Evolutionary conservation across 2,888 invertebrate genomes (phyloP), one percentile per base, ranked within the genome.

Genomic region (Thecophora atra): DNA sequence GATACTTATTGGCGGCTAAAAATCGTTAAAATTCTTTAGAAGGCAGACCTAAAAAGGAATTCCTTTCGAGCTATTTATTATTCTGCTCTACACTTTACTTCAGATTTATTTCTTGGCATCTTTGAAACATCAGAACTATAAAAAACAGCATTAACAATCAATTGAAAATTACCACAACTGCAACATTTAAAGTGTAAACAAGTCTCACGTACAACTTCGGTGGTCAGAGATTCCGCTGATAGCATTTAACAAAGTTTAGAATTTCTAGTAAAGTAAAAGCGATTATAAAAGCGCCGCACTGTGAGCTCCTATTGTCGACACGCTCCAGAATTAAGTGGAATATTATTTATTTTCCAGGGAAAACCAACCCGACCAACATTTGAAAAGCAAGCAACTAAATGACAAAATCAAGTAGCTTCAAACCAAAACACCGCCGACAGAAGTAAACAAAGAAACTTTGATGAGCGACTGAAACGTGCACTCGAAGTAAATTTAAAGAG

Each of bases 231-330:
- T 72, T 60, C 70, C 71, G 42, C 24, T 67, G 70, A 8, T 30
- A 47, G 47, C 13, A n/a, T 47, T n/a, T 1, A 15, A 64, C 37
- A 28, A 15, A n/a, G 73, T 75, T 76, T 75, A 74, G 71, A 75
- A 75, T 74, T 76, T 77, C 75, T 65, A 69, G 70, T 69, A 74
- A 76, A 76, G 73, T 79, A 74, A 78, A 75, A 79, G 80, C 83
- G 83, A 84, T 83, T 84, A 83, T 82, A 84, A 83, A 84, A 81
- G 81, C 80, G 77, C 75, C 75, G n/a, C n/a, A n/a, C 74, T 77
- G 77, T 76, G 74, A 77, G 76, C 65, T 8, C 4, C 26, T 28
- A 21, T 26, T 58, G 58, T 63, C 37, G 63, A 19, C 65, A 56
- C 58, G 47, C 70, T 51, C 54, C 56, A 68, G 63, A 51, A 52